Evolutionary conservation across 2,888 invertebrate species (phyloP).

Genomic region (Chaetoderma sp.): DNA sequence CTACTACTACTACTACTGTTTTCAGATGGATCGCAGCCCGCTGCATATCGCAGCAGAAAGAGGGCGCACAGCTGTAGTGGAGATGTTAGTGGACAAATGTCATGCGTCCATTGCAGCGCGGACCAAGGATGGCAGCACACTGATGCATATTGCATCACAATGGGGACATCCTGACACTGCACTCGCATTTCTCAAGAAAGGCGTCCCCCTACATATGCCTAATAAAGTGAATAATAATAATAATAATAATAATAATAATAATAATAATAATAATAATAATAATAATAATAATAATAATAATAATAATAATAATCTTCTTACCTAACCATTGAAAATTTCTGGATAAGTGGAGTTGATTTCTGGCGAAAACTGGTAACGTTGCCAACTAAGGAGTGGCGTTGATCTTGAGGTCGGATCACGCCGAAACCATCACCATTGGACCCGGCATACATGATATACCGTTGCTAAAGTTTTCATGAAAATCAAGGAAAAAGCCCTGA

Average conservation of each 20-base stretch:
- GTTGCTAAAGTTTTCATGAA: no score
- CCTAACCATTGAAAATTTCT: no score
- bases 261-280: neutral
- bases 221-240: slow-evolving; percentile 78
- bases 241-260: neutral
- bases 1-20: neutral
- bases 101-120: slow-evolving; percentile 96
- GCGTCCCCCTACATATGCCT: slow-evolving; percentile 99
- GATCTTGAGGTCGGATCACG: no score
- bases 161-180: slow-evolving; percentile 99
- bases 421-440: no score
- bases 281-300: no score
- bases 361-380: no score
- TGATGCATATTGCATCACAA: slow-evolving; percentile 98
- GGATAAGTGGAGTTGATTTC: no score
- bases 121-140: slow-evolving; percentile 97
- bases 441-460: no score
- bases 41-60: slow-evolving; percentile 98
- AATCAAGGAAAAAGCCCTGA: no score
- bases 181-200: slow-evolving; percentile 97
- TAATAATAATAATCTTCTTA: no score
- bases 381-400: no score
- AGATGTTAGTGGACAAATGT: slow-evolving; percentile 96
- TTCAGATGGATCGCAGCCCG: slow-evolving; percentile 87
- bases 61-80: slow-evolving; percentile 95